Conservation (phyloP, 2,113 vertebrate genomes). For the Sylvia atricapilla region DNA sequence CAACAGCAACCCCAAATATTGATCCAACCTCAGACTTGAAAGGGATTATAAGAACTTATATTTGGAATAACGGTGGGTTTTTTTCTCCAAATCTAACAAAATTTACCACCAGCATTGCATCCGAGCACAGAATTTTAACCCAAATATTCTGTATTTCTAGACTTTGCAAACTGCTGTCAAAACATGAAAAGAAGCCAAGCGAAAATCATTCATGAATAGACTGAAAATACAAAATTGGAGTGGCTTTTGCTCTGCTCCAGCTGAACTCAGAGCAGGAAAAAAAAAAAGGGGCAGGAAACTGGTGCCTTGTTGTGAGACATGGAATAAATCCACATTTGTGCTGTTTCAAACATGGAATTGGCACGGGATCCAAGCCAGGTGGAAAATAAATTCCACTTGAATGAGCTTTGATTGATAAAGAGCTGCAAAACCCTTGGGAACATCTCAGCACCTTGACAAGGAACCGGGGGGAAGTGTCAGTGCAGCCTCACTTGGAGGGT, state of each 20-base stretch:
- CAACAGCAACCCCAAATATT: background rate
- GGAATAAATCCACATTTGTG: background rate
- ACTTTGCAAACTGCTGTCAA: background rate
- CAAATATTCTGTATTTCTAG: background rate
- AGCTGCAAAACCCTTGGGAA: background rate
- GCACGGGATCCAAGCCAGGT: background rate
- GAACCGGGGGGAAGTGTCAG: background rate
- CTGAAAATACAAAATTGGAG: background rate
- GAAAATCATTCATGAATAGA: background rate
- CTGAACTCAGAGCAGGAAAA: background rate
- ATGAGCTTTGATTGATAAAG: background rate
- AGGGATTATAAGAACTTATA: background rate
- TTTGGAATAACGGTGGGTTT: background rate
- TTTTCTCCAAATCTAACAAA: background rate
- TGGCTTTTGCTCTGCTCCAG: background rate
- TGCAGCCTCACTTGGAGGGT: background rate
- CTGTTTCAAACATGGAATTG: background rate
- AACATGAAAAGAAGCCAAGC: background rate
- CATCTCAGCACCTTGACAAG: background rate
- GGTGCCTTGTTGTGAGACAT: background rate
- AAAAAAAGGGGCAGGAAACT: background rate
- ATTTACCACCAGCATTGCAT: background rate
- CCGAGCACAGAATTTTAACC: background rate
- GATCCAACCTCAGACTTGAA: background rate
- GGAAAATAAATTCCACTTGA: background rate